Evolutionary conservation across 2,113 vertebrate species (phyloP).

Genomic region (Butorides virescens): DNA sequence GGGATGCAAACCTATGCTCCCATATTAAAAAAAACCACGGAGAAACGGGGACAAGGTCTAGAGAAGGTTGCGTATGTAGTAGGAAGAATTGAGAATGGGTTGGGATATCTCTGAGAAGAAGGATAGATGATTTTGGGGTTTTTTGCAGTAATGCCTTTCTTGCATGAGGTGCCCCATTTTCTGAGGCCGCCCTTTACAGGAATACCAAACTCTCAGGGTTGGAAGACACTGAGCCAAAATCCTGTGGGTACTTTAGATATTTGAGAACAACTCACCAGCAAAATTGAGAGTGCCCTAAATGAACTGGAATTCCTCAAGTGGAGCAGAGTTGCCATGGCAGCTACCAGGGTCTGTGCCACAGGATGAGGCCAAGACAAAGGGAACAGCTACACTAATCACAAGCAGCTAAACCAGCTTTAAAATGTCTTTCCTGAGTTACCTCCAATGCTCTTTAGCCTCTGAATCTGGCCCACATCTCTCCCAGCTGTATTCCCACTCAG

Average conservation of each 20-base stretch:
- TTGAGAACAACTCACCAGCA: neutral
- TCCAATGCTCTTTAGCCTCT: neutral
- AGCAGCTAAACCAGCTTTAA: neutral
- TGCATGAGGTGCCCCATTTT: neutral
- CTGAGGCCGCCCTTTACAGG: neutral
- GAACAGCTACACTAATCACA: neutral
- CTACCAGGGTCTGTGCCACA: neutral
- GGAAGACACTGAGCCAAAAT: neutral
- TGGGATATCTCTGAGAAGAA: neutral
- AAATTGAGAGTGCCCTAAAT: neutral
- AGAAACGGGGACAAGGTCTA: neutral
- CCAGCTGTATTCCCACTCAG: neutral
- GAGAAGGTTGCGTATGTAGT: neutral
- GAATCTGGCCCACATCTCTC: neutral
- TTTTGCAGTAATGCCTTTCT: neutral
- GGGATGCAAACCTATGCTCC: neutral
- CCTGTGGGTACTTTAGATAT: neutral
- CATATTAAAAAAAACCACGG: neutral
- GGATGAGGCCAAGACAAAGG: conserved; percentile 24
- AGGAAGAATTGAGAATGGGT: neutral
- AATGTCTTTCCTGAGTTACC: neutral
- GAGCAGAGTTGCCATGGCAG: conserved; percentile 34
- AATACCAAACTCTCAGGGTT: neutral
- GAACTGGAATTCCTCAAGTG: conserved; percentile 29
- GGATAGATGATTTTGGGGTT: neutral